phyloP scores from a whole-genome alignment of 2,888 invertebrate genomes.

The Lathronympha strigana region DNA sequence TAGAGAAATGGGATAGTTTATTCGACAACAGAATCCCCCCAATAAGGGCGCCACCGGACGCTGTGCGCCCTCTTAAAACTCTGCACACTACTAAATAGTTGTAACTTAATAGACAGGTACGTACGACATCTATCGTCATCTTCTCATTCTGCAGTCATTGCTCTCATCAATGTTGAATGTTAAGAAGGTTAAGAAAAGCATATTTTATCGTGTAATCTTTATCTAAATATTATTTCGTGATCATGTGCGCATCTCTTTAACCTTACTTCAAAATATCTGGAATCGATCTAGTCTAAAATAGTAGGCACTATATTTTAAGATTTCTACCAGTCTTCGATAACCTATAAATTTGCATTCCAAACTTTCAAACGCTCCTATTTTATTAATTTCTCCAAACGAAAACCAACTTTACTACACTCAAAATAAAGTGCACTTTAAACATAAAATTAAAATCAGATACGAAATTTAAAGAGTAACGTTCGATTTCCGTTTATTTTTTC shows the following conservation, averaged over 20 bases:
- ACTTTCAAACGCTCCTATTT: not conserved
- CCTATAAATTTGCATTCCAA: not conserved
- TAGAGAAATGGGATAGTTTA: too few relatives aligned
- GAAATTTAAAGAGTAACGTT: not conserved
- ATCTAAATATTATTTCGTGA: not conserved
- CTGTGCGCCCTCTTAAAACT: too few relatives aligned
- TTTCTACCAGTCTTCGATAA: not conserved
- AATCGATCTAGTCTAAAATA: conserved; percentile 10
- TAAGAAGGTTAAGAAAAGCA: conserved; percentile 2
- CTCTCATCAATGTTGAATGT: not conserved
- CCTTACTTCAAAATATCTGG: conserved; percentile 1
- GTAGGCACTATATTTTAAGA: not conserved
- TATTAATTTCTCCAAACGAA: not conserved
- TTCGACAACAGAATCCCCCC: too few relatives aligned
- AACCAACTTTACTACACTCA: not conserved
- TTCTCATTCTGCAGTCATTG: too few relatives aligned
- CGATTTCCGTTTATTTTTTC: conserved; percentile 9
- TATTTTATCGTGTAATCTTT: not conserved
- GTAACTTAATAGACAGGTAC: too few relatives aligned
- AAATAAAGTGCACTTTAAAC: not conserved
- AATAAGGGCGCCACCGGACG: too few relatives aligned
- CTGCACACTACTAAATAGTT: too few relatives aligned
- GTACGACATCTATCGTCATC: too few relatives aligned
- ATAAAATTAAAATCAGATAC: not conserved
- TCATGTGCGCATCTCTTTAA: not conserved